Base-by-base conservation (phyloP, 1,140 invertebrate genomes). In the Hesperophylax magnus region DNA sequence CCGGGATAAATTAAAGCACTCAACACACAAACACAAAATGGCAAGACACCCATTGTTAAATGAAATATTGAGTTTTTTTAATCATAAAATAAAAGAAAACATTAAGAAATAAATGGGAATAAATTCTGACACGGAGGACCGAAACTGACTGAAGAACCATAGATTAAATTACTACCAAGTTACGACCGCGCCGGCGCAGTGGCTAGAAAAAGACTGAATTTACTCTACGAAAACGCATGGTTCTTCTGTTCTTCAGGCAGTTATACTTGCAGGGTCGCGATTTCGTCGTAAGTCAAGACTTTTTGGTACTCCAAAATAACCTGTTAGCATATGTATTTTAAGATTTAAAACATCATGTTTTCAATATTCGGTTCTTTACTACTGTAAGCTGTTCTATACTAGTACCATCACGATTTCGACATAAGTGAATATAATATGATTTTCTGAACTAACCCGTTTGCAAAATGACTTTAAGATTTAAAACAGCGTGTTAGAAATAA, bases 11-110 rank as follows among this genome's bases (percentile, higher is more conserved):
- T 53, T 18, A 60, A 75, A 60, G 58, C 22, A 75, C 52, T 56
- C 52, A 75, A 53, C 22, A 75, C 53, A 75, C 72, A 75, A n/a
- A 60, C 72, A 75, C 54, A 56, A n/a, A 58, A 31, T 52, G 58
- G 27, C 22, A 58, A 9, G 39, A 47, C 39, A 56, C 22, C n/a
- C 72, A 75, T 75, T 75, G 8, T 27, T 75, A 58, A 58, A 56
- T 60, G 0, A 27, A 7, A 18, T 31, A 18, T 72, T 75, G 47
- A 58, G 17, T 34, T 31, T 0, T 47, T 47, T 31, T 22, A 31
- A 75, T 75, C 72, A 34, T 56, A 75, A 75, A 75, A 56, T 75
- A 24, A 75, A 27, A 58, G 9, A 34, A 27, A 52, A 56, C 69
- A 75, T 75, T 75, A 53, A 75, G 31, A 75, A 58, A 7, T 72